These are phyloP conservation scores for Ctenicera cuprea DNA, from an alignment of 2,888 invertebrate species.

Conservation along the genomic window DNA sequence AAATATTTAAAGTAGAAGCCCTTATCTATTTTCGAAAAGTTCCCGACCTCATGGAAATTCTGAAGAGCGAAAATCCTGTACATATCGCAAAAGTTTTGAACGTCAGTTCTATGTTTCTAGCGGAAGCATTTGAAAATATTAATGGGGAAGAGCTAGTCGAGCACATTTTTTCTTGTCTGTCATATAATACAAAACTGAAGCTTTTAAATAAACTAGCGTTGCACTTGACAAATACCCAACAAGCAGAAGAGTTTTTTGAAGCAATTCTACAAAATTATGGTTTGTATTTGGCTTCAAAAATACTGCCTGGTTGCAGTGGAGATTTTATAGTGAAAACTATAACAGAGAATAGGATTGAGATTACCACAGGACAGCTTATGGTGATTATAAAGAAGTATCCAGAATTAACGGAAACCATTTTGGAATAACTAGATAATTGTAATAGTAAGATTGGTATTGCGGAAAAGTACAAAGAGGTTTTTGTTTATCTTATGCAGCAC, in stretches of 20 bases:
- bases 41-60: conserved; percentile 35
- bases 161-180: conserved; percentile 42
- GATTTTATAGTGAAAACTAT: conserved; percentile 39
- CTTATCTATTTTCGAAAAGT: conserved; percentile 38
- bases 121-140: conserved; percentile 38
- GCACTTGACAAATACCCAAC: conserved; percentile 25
- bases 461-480: conserved; percentile 27
- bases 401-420: conserved; percentile 37
- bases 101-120: conserved; percentile 41
- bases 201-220: conserved; percentile 40
- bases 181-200: conserved; percentile 46
- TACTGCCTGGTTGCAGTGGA: conserved; percentile 43
- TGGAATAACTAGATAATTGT: conserved; percentile 7
- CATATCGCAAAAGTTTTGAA: conserved; percentile 48
- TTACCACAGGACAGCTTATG: conserved; percentile 36
- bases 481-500: conserved; percentile 12
- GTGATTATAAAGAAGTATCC: conserved; percentile 38
- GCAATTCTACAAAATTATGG: conserved; percentile 44
- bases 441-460: background rate
- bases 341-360: conserved; percentile 35
- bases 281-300: conserved; percentile 39
- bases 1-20: conserved; percentile 48
- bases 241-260: conserved; percentile 46
- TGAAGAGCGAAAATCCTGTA: conserved; percentile 43
- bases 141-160: conserved; percentile 37